Evolutionary conservation across 2,888 invertebrate species (phyloP).

Genomic region (Aphidius colemani): DNA sequence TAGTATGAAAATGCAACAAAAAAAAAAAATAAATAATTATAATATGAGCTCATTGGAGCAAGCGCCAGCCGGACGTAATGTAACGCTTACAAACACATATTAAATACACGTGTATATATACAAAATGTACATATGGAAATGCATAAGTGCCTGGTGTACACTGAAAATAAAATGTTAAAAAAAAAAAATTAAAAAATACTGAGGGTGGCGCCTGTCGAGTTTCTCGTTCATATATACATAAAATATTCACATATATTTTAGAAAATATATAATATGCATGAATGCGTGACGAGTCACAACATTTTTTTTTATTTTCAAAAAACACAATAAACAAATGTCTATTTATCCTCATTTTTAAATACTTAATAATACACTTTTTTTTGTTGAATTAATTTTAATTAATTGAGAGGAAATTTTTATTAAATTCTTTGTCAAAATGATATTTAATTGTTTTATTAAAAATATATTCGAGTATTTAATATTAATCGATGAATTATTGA

Average conservation of each 20-base stretch:
- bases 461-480: too few relatives aligned
- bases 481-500: too few relatives aligned
- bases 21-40: conserved; percentile 11
- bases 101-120: background rate
- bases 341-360: too few relatives aligned
- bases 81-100: conserved; percentile 15
- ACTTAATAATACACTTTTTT: too few relatives aligned
- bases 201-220: conserved; percentile 17
- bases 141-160: conserved; percentile 16
- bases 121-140: conserved; percentile 7
- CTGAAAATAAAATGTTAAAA: background rate
- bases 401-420: too few relatives aligned
- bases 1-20: too few relatives aligned
- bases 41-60: conserved; percentile 29
- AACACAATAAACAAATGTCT: too few relatives aligned
- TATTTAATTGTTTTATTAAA: too few relatives aligned
- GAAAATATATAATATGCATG: conserved; percentile 42
- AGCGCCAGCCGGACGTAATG: conserved; percentile 14
- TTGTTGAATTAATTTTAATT: too few relatives aligned
- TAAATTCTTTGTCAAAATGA: too few relatives aligned
- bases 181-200: too few relatives aligned
- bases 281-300: conserved; percentile 49
- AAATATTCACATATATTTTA: conserved; percentile 32
- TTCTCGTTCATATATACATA: background rate
- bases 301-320: background rate